Conservation (phyloP, 2,797 vertebrate species). For the Enteromius treurensis region DNA sequence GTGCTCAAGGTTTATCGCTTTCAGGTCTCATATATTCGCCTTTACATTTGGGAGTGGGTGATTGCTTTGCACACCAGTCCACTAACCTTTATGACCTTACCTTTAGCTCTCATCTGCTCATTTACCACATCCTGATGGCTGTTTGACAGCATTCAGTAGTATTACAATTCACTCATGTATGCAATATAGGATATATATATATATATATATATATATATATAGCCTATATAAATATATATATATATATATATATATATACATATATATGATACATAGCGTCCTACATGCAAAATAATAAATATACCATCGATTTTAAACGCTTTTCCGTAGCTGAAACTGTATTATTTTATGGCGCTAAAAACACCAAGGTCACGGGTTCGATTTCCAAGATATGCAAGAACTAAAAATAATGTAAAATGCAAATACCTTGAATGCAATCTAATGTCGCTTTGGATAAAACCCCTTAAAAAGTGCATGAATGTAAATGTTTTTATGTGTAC, state of each 20-base stretch:
- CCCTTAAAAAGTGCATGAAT: not conserved
- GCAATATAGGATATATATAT: not conserved
- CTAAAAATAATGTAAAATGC: not conserved
- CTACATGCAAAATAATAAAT: not conserved
- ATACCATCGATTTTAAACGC: not conserved
- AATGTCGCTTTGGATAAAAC: not conserved
- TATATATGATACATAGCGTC: no score
- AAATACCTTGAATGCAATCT: not conserved
- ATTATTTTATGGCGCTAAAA: not conserved
- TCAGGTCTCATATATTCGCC: conserved; percentile 1
- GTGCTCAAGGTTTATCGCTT: not conserved
- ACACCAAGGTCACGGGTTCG: not conserved
- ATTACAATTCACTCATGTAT: not conserved
- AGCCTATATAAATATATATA: no score
- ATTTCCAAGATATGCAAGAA: not conserved
- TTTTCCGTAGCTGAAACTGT: not conserved
- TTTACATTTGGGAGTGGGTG: conserved; percentile 3
- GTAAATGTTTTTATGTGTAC: not conserved
- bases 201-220: no score
- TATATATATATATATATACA: no score
- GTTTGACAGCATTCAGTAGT: not conserved
- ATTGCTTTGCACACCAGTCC: conserved; percentile 24
- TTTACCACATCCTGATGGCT: not conserved
- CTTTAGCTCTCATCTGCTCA: conserved; percentile 5
- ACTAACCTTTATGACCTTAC: conserved; percentile 19